phyloP scores from a whole-genome alignment of 1,140 invertebrate species.

The Aleiodes sp. region DNA sequence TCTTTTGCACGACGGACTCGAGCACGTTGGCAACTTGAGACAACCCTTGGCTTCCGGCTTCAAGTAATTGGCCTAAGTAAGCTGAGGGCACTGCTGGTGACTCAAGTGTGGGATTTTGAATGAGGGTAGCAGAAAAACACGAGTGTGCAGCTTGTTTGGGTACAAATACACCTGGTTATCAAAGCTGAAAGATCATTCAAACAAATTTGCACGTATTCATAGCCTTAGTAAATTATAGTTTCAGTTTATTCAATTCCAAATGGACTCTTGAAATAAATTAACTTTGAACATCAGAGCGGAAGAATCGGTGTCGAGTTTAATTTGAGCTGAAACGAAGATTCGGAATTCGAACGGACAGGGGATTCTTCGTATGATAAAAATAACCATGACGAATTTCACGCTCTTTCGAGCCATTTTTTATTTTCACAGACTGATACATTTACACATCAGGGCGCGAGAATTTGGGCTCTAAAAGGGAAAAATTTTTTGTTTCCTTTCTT shows the following conservation, averaged over 20 bases:
- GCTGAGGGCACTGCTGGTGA: background rate
- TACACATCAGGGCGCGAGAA: background rate
- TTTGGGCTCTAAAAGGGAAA: no score
- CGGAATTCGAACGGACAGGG: background rate
- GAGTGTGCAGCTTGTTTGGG: no score
- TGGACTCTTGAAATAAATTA: background rate
- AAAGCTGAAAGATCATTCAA: no score
- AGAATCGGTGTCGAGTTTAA: constrained; percentile 9
- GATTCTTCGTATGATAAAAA: constrained; percentile 4
- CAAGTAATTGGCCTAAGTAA: constrained; percentile 1
- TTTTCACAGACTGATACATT: background rate
- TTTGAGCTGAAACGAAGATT: background rate
- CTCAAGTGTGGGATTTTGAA: background rate
- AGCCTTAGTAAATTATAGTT: no score
- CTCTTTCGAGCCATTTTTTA: background rate
- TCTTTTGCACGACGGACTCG: background rate
- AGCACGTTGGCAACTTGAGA: constrained; percentile 1
- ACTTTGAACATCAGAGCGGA: background rate
- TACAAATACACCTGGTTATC: no score
- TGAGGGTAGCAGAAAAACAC: background rate
- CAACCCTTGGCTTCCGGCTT: constrained; percentile 11
- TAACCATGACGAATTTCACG: background rate
- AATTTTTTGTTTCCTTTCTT: no score
- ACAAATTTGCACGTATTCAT: no score
- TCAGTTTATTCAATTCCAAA: background rate